phyloP scores from a whole-genome alignment of 1,140 invertebrate genomes.

The Oreohelix idahoensis region DNA sequence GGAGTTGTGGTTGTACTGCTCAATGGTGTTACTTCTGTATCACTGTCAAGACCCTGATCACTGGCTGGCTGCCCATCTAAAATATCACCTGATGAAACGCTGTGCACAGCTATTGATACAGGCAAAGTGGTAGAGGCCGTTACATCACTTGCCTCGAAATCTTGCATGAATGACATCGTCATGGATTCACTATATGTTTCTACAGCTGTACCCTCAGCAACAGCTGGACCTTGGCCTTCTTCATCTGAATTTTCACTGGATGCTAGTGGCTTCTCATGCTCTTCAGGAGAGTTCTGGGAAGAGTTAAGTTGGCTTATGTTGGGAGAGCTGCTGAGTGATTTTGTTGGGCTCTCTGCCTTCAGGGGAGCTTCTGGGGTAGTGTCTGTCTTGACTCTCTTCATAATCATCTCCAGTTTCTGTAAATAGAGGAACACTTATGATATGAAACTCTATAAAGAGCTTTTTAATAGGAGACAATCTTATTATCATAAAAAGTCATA shows the following conservation, averaged over 20 bases:
- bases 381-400: conserved; percentile 70
- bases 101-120: neutral
- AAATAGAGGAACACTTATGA: conserved; percentile 3
- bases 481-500: no score
- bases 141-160: neutral
- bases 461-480: no score
- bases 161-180: conserved; percentile 10
- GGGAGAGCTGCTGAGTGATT: conserved; percentile 49
- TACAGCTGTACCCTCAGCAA: neutral
- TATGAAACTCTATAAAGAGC: no score
- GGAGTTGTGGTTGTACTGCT: conserved; percentile 16
- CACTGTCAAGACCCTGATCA: conserved; percentile 11
- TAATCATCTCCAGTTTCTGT: conserved; percentile 70
- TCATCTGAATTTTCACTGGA: neutral
- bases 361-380: conserved; percentile 1
- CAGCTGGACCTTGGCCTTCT: conserved; percentile 17
- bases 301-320: conserved; percentile 41
- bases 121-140: neutral
- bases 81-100: conserved; percentile 7
- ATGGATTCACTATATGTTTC: conserved; percentile 24
- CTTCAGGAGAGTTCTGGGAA: conserved; percentile 36
- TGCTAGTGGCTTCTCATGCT: conserved; percentile 33
- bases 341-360: conserved; percentile 39
- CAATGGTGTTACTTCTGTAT: conserved; percentile 3
- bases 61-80: neutral